Conservation (phyloP, 1,140 invertebrate genomes). For the Aricia agestis region DNA sequence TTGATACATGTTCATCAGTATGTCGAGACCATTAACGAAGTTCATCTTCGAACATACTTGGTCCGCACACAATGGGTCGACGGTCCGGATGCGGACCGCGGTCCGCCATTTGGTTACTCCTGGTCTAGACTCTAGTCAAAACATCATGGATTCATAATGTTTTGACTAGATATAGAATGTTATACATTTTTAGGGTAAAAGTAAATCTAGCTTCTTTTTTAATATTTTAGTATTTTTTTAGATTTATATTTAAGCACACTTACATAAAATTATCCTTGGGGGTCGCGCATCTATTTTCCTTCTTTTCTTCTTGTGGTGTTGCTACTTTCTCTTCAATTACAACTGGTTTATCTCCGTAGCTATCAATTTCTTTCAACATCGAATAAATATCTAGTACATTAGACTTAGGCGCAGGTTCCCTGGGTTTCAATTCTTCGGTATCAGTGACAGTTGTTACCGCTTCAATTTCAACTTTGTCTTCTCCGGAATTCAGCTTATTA, state of each 20-base stretch:
- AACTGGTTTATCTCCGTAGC: conserved; percentile 62
- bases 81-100: too few relatives aligned
- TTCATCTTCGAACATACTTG: too few relatives aligned
- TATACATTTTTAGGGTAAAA: too few relatives aligned
- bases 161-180: too few relatives aligned
- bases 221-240: too few relatives aligned
- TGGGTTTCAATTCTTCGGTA: conserved; percentile 30
- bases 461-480: conserved; percentile 22
- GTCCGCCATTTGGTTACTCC: too few relatives aligned
- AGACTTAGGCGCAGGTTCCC: conserved; percentile 56
- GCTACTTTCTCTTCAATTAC: conserved; percentile 31
- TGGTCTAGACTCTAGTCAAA: too few relatives aligned
- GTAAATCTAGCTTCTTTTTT: too few relatives aligned
- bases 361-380: conserved; percentile 72
- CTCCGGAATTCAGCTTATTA: conserved; percentile 18
- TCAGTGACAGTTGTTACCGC: neutral
- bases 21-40: too few relatives aligned
- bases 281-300: conserved; percentile 42
- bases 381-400: conserved; percentile 72
- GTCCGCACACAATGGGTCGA: too few relatives aligned
- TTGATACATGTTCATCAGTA: too few relatives aligned
- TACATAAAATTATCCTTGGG: conserved; percentile 69
- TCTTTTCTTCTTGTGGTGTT: conserved; percentile 33
- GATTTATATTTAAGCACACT: conserved; percentile 25
- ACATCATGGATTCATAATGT: too few relatives aligned